Evolutionary conservation across 2,888 invertebrate species (phyloP).

Genomic region (Tenthredo mesomela): DNA sequence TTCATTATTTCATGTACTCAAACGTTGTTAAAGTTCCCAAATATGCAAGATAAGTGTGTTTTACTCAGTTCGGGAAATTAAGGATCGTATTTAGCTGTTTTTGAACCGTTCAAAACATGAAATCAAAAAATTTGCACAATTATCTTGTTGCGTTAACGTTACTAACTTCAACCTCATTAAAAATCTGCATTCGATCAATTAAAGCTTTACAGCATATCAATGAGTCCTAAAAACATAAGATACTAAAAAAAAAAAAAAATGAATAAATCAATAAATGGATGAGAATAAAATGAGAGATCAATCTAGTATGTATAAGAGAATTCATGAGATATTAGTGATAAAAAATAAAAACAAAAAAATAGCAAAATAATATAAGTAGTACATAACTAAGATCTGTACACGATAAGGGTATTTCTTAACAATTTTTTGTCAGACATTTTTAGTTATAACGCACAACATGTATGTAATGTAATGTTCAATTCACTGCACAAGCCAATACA

Average conservation of each 20-base stretch:
- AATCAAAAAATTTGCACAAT: too few species aligned
- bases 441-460: background rate
- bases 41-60: too few species aligned
- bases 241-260: background rate
- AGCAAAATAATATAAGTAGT: background rate
- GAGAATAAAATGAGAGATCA: background rate
- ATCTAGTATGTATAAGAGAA: too few species aligned
- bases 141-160: too few species aligned
- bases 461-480: background rate
- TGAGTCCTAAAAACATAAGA: background rate
- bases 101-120: too few species aligned
- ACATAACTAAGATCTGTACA: background rate
- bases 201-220: background rate
- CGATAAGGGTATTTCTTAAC: background rate
- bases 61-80: too few species aligned
- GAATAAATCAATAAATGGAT: too few species aligned
- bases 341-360: background rate
- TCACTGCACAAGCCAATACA: constrained; percentile 3
- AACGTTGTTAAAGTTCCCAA: too few species aligned
- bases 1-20: too few species aligned
- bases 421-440: background rate
- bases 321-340: background rate
- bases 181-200: background rate
- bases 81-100: too few species aligned
- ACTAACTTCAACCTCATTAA: too few species aligned